A percentile compares a stretch with the other conserved stretches of the same genome.
phyloP scores from a whole-genome alignment of 1,140 invertebrate species.

The Zaprionus ornatus region DNA sequence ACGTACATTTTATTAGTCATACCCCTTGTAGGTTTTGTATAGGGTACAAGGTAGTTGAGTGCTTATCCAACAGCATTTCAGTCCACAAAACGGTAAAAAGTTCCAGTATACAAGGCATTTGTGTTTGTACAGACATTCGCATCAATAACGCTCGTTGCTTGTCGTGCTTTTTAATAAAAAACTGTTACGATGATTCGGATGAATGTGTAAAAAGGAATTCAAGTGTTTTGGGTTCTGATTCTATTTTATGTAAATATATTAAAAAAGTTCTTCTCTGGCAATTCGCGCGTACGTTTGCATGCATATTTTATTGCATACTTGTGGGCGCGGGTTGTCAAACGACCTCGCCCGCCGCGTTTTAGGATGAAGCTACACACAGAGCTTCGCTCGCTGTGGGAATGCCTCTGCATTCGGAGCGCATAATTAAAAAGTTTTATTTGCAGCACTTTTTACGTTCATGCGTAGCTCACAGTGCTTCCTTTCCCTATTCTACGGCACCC shows the following conservation, averaged over 20 bases:
- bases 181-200: conserved; percentile 14
- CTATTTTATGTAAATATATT: conserved; percentile 44
- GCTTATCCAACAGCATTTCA: neutral
- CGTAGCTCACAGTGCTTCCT: conserved; percentile 12
- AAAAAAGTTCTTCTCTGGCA: conserved; percentile 22
- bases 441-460: conserved; percentile 39
- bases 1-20: neutral
- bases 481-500: neutral
- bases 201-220: conserved; percentile 29
- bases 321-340: conserved; percentile 28
- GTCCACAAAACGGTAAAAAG: neutral
- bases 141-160: conserved; percentile 4
- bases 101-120: neutral
- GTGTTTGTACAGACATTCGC: neutral
- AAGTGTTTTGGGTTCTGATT: conserved; percentile 32
- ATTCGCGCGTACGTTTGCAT: conserved; percentile 50
- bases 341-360: conserved; percentile 1
- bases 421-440: conserved; percentile 56
- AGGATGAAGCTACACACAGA: neutral
- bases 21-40: neutral
- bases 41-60: neutral
- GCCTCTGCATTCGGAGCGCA: conserved; percentile 47
- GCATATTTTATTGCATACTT: conserved; percentile 74
- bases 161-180: neutral
- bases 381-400: conserved; percentile 32